Evolutionary conservation across 2,888 invertebrate species (phyloP), one percentile per base, ranked within the genome.

Genomic region (Aspidiotus destructor): DNA sequence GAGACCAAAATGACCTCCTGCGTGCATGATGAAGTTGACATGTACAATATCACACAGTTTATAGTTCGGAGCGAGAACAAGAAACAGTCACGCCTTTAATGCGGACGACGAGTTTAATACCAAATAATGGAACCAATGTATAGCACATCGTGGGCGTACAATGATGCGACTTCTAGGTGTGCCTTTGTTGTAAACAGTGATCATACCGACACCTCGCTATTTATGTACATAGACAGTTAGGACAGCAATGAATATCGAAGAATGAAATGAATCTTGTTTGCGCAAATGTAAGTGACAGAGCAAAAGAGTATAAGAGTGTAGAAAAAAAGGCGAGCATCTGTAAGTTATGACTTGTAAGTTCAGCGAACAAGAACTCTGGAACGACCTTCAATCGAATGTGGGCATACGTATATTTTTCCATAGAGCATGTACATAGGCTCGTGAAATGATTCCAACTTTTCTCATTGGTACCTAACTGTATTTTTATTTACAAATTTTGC

Each of bases 11-110:
- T 28, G 54, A 54, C 54, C 41, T 52, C 63, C 63, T 63, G 63
- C 63, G 54, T 63, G 63, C 63, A 63, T 63, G 63, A 63, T 63
- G 63, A 63, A 63, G 63, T 63, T 63, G 63, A 63, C 63, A 63
- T 53, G 63, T 63, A 63, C 54, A 63, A 48, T 28, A 28, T 28
- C 28, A 28, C 28, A 28, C 28, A 28, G 28, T 28, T 28, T 28
- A 28, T 28, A 48, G 48, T 48, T 48, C n/a, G n/a, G 11, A 11
- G 48, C 10, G 48, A 48, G 48, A 48, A 48, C 6, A 48, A 54
- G 48, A 48, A 13, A 48, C 57, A 57, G 65, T 65, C 65, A 65
- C 65, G 57, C 65, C 65, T 57, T 41, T 65, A 65, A 65, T 65
- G 65, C 65, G 65, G 65, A 57, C 57, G 57, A 65, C 65, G 57